A percentile compares a stretch with the other conserved stretches of the same genome.
Conservation (phyloP, 2,113 vertebrate genomes). For the Indri indri region DNA sequence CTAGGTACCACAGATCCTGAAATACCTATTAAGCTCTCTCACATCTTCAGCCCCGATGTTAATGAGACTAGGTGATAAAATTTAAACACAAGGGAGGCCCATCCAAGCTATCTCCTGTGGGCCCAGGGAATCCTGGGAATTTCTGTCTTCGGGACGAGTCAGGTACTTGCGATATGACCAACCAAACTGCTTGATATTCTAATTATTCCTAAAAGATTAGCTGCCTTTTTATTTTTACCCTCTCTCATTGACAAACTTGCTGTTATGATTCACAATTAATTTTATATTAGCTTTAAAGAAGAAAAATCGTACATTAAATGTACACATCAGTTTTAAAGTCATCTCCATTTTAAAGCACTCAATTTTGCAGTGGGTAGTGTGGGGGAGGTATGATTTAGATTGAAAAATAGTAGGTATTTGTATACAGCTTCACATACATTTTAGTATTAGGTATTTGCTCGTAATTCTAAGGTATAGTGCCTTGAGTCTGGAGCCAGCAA, state of each 20-base stretch:
- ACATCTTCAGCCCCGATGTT: neutral
- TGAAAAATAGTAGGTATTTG: neutral
- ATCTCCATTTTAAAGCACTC: neutral
- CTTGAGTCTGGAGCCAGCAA: neutral
- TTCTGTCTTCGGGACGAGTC: neutral
- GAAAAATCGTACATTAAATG: neutral
- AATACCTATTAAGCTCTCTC: neutral
- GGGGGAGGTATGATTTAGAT: neutral
- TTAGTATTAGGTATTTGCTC: too few relatives aligned
- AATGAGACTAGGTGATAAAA: neutral
- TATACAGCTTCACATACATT: too few relatives aligned
- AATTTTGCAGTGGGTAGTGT: neutral
- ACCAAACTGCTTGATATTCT: neutral
- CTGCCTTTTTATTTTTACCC: neutral
- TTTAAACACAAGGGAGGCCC: neutral
- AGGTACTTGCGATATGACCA: neutral
- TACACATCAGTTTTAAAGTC: neutral
- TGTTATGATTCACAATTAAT: neutral
- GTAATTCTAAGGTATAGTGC: neutral
- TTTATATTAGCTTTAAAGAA: neutral
- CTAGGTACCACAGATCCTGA: neutral
- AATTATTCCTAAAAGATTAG: neutral
- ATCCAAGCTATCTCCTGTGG: neutral
- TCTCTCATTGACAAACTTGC: neutral
- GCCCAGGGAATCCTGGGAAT: neutral